Conservation (phyloP, 2,797 vertebrate species). For the Enteromius fasciolatus region DNA sequence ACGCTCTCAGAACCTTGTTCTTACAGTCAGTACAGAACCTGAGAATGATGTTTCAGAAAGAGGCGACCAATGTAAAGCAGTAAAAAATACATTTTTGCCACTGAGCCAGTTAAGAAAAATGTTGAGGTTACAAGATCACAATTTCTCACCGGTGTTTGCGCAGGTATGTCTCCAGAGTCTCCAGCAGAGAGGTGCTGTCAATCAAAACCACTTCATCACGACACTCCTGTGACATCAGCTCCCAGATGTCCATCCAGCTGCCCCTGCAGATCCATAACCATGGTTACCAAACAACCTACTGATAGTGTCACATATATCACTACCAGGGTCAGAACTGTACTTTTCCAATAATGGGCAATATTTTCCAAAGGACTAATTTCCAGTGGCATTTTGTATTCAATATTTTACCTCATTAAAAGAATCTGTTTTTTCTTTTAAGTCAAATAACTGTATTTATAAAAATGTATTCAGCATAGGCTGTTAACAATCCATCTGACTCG, state of each 20-base stretch:
- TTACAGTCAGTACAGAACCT: conserved; percentile 99
- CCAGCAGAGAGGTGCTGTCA: conserved; percentile 90
- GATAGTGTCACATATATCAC: not conserved
- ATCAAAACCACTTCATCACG: conserved; percentile 97
- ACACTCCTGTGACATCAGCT: conserved; percentile 98
- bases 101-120: too few species aligned
- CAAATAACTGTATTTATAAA: not conserved
- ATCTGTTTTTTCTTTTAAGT: not conserved
- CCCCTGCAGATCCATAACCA: conserved; percentile 77
- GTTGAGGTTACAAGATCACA: not conserved
- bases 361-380: not conserved
- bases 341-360: not conserved
- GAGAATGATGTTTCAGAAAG: not conserved
- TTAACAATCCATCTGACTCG: not conserved
- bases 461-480: not conserved
- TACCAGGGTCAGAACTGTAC: not conserved
- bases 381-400: not conserved
- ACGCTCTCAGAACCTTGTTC: conserved; percentile 94
- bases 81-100: not conserved
- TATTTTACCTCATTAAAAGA: not conserved
- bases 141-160: conserved; percentile 90
- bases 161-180: conserved; percentile 95
- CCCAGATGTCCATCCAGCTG: conserved; percentile 99
- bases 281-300: conserved; percentile 27
- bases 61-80: not conserved